These are phyloP conservation scores for Meliscaeva auricollis DNA, from an alignment of 2,888 invertebrate species.

Conservation along the genomic window DNA sequence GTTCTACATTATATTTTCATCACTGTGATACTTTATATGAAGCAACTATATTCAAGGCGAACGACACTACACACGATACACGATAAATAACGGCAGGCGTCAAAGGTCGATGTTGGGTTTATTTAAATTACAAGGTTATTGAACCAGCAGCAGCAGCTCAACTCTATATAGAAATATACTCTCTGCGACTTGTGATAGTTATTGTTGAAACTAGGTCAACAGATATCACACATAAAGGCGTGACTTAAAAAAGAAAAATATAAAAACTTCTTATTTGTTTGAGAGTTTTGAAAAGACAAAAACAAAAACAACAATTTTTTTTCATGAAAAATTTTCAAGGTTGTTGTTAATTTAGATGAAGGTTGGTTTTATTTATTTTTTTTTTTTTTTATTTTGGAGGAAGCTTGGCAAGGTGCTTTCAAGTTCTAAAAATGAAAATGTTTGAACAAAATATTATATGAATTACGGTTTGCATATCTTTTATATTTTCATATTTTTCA, in stretches of 20 bases:
- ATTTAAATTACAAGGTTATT: constrained; percentile 48
- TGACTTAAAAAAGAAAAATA: constrained; percentile 12
- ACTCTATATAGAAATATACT: background rate
- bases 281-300: constrained; percentile 19
- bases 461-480: no score
- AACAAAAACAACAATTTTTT: background rate
- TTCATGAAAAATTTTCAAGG: constrained; percentile 16
- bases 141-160: constrained; percentile 17
- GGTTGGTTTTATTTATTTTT: background rate
- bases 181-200: constrained; percentile 18
- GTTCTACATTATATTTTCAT: constrained; percentile 8
- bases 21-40: background rate
- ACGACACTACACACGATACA: background rate
- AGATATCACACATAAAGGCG: constrained; percentile 39
- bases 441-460: background rate
- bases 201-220: constrained; percentile 36
- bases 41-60: constrained; percentile 27
- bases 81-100: constrained; percentile 17
- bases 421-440: background rate
- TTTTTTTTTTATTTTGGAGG: background rate
- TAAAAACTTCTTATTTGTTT: constrained; percentile 29
- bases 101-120: constrained; percentile 44
- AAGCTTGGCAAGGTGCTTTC: background rate
- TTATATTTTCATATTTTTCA: no score
- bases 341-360: background rate